Percentiles rank a stretch among this genome's conserved stretches.
Conservation (phyloP, 2,113 vertebrate genomes). For the Tenrec ecaudatus region DNA sequence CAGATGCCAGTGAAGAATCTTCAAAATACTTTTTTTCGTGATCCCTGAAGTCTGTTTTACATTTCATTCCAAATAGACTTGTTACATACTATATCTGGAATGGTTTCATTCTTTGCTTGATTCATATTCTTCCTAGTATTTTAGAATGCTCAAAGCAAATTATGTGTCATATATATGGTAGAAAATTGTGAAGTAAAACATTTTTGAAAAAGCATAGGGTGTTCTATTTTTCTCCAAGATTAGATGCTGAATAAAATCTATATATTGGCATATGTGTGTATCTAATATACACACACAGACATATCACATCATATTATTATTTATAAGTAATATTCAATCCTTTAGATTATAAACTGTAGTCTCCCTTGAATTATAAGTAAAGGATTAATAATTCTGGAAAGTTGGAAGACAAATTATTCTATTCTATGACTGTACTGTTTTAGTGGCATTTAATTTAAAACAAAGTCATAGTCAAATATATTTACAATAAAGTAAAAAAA, state of each 20-base stretch:
- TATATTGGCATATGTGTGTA: not conserved
- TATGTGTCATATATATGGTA: not conserved
- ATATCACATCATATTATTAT: no score
- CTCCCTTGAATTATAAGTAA: no score
- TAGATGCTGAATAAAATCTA: not conserved
- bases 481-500: no score
- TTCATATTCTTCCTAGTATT: not conserved
- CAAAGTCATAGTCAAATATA: no score
- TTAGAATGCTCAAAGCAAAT: not conserved
- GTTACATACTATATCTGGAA: not conserved
- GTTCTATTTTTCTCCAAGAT: not conserved
- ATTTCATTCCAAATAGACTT: not conserved
- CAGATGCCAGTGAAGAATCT: not conserved
- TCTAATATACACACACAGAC: no score
- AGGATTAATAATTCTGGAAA: no score
- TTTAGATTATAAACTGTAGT: no score
- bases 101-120: not conserved
- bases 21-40: conserved; percentile 15
- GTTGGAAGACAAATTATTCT: no score
- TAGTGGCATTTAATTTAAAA: no score
- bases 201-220: not conserved
- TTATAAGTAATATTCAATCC: no score
- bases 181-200: not conserved
- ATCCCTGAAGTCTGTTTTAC: not conserved
- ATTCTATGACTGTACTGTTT: no score